Evolutionary conservation across 2,888 invertebrate genomes (phyloP).

Genomic region (Dryococelus australis): DNA sequence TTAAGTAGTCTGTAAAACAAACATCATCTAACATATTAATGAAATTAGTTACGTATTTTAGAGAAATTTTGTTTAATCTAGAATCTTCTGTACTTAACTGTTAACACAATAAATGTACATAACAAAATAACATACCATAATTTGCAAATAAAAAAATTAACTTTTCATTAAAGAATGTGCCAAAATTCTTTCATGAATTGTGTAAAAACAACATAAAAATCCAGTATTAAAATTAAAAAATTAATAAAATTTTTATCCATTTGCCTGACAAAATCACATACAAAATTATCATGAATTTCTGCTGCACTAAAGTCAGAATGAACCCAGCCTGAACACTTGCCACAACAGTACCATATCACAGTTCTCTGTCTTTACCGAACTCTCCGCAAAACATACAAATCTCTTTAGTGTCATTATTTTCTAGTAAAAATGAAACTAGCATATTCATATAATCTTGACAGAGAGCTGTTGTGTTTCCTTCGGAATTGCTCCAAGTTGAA

Average conservation of each 20-base stretch:
- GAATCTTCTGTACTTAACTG: not conserved
- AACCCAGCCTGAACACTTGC: too few relatives aligned
- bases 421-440: not conserved
- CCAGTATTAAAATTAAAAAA: not conserved
- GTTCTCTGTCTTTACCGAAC: too few relatives aligned
- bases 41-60: not conserved
- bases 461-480: not conserved
- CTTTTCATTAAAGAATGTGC: not conserved
- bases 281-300: conserved; percentile 18
- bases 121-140: not conserved
- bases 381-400: too few relatives aligned
- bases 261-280: not conserved
- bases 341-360: too few relatives aligned
- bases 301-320: too few relatives aligned
- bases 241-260: not conserved
- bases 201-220: not conserved
- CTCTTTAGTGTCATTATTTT: conserved; percentile 6
- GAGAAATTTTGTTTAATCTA: too few relatives aligned
- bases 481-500: too few relatives aligned
- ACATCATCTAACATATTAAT: not conserved
- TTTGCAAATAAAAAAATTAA: not conserved
- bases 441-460: not conserved
- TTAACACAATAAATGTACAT: not conserved
- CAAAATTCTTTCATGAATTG: not conserved
- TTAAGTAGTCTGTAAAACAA: too few relatives aligned